Percentiles rank a stretch among this genome's conserved stretches.
These are phyloP conservation scores for Spodoptera frugiperda DNA, from an alignment of 1,140 invertebrate species.

Conservation along the genomic window DNA sequence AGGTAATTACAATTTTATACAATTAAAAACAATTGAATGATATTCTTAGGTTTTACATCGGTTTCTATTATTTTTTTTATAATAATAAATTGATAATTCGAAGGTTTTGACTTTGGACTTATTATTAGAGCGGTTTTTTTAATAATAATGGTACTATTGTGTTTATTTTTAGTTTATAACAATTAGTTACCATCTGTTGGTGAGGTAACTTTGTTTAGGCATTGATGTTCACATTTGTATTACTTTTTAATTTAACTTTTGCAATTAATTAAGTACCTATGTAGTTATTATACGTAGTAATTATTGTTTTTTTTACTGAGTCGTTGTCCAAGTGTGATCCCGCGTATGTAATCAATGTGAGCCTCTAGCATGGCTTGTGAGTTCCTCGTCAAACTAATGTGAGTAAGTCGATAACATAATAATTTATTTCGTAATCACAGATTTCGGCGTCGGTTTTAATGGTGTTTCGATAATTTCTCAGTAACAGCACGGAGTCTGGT, in stretches of 20 bases:
- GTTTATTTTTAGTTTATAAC: neutral
- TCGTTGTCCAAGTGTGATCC: no score
- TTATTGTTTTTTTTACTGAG: no score
- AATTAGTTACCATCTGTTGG: slow-evolving; percentile 13
- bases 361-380: no score
- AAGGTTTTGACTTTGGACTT: neutral
- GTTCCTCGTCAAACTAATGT: no score
- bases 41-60: slow-evolving; percentile 8
- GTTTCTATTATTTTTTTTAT: neutral
- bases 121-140: neutral
- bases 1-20: slow-evolving; percentile 18
- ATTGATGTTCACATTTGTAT: neutral
- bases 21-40: slow-evolving; percentile 12
- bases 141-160: neutral
- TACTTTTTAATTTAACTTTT: neutral
- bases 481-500: no score
- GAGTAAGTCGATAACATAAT: no score
- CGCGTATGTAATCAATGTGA: no score
- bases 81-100: neutral
- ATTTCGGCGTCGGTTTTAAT: no score
- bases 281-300: no score
- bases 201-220: neutral
- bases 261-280: no score
- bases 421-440: no score
- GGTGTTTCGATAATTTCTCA: no score